Conservation (phyloP, 2,113 vertebrate species). For the Microtus pennsylvanicus region DNA sequence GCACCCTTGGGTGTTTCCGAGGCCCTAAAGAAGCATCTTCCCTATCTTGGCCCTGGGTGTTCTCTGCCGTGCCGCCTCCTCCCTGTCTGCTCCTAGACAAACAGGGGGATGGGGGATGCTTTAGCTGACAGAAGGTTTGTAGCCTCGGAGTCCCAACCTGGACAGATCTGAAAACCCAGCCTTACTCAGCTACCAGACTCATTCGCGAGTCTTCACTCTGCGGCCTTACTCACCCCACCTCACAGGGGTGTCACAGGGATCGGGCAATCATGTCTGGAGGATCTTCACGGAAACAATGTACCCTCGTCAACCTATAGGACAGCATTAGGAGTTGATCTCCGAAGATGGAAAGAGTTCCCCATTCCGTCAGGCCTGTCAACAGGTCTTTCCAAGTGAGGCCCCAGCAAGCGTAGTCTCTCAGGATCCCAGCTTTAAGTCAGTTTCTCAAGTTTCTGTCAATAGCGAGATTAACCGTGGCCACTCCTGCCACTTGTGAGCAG, state of each 20-base stretch:
- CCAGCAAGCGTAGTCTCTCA: not conserved
- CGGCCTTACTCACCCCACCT: not conserved
- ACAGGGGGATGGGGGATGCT: not conserved
- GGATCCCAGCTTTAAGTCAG: not conserved
- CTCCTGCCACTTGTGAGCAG: not conserved
- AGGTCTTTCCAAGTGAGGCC: not conserved
- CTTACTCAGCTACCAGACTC: not conserved
- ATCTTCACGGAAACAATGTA: fast-evolving
- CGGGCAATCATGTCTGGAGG: not conserved
- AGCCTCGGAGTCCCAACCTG: not conserved
- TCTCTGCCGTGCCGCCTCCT: not conserved
- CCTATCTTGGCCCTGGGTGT: not conserved
- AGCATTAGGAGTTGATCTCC: not conserved
- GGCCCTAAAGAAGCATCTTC: not conserved
- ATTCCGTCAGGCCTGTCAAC: not conserved
- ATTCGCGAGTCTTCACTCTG: not conserved
- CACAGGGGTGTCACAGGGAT: not conserved
- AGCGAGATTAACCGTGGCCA: not conserved
- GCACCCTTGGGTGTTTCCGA: not conserved
- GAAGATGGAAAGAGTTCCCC: not conserved
- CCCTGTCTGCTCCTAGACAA: not conserved
- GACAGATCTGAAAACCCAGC: not conserved
- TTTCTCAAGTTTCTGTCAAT: not conserved
- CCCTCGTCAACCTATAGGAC: not conserved
- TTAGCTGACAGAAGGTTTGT: fast-evolving